Base-by-base conservation (phyloP, 2,797 vertebrate species). In the Pteronotus mesoamericanus region DNA sequence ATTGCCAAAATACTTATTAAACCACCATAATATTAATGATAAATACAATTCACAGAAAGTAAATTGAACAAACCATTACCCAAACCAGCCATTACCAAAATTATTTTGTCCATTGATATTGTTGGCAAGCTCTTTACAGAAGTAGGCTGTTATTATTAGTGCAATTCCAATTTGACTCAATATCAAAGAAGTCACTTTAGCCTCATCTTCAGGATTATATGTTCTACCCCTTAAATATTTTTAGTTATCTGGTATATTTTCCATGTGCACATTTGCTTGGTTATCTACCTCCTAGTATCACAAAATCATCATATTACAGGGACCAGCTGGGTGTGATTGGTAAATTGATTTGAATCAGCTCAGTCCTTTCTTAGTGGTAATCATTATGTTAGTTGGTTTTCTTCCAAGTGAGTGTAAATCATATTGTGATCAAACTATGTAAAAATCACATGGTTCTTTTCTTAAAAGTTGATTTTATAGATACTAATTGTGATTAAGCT, bases 1-100 rank as follows among this genome's bases (percentile, higher is more conserved):
- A 75, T 91, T 94, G 22, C 34, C 18, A 55, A 86, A 94, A 85
- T 78, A 9, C 34, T 90, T 91, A 8, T 85, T 94, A 94, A 94
- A 86, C 9, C 21, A 71, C 15, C 16, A 78, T 82, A 91, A 96
- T 95, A 92, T 89, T 87, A 91, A 91, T 59, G 26, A 53, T 34
- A 90, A 69, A 26, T 71, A 39, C 57, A 92, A 79, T 44, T 66
- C 8, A 72, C 6, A 77, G 55, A 61, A 91, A 92, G 42, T 75
- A 89, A 78, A 15, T 16, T 92, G 42, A 74, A 57, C 7, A 94
- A 87, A 59, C 4, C 29, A 91, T 95, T 53, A 75, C 32, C 61
- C 46, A 57, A 91, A 71, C 9, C 86, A 82, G 18, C 2, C 5
- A 44, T 61, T 91, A 66, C 21, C 66, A 12, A 91, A 92, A 55